Evolutionary conservation across 2,888 invertebrate species (phyloP).

Genomic region (Lycophotia porphyrea): DNA sequence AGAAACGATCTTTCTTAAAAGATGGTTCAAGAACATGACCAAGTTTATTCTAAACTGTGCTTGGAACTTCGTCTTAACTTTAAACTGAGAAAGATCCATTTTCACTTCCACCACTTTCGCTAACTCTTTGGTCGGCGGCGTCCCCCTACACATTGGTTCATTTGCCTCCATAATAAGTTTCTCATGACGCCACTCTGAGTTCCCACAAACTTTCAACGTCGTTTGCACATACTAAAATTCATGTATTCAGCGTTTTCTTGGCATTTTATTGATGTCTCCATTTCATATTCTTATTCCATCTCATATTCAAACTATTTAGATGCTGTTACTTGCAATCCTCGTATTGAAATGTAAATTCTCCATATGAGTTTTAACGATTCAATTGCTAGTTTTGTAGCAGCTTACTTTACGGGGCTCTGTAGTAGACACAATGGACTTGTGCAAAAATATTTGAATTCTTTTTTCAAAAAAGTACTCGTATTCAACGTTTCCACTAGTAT

Average conservation of each 20-base stretch:
- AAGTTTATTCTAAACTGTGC: conserved; percentile 17
- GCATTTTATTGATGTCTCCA: conserved; percentile 47
- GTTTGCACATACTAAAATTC: conserved; percentile 51
- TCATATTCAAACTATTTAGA: too few relatives aligned
- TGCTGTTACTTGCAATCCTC: conserved; percentile 40
- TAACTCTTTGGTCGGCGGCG: conserved; percentile 2
- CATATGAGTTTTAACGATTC: conserved; percentile 32
- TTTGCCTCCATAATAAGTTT: conserved; percentile 50
- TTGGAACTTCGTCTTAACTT: conserved; percentile 32
- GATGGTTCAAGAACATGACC: neutral
- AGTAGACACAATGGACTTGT: neutral
- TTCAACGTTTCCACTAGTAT: neutral
- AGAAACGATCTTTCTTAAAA: conserved; percentile 24
- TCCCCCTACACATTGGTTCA: conserved; percentile 32
- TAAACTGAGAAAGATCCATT: conserved; percentile 21
- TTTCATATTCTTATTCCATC: conserved; percentile 56
- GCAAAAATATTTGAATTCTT: neutral
- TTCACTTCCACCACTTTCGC: conserved; percentile 22
- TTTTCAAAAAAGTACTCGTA: neutral
- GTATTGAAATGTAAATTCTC: conserved; percentile 16
- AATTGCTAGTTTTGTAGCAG: conserved; percentile 15
- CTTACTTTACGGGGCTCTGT: neutral
- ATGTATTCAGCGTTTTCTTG: conserved; percentile 49
- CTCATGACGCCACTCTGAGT: conserved; percentile 1
- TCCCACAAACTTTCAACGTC: conserved; percentile 25